These are phyloP conservation scores for Eudemis profundana DNA, from an alignment of 2,888 invertebrate genomes.

Conservation along the genomic window DNA sequence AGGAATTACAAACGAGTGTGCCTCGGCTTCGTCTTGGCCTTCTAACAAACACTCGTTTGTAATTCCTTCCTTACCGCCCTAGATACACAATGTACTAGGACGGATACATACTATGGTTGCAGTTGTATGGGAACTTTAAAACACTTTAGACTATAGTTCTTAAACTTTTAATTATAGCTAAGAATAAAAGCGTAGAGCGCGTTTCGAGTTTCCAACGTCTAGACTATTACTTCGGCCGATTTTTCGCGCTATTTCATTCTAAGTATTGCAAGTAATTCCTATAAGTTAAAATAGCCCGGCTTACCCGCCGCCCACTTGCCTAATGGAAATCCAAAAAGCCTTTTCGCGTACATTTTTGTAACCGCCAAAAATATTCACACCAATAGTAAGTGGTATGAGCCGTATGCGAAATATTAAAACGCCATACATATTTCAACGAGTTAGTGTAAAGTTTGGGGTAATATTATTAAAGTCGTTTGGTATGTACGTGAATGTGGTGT, in stretches of 20 bases:
- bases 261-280: slow-evolving; percentile 26
- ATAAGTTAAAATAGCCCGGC: slow-evolving; percentile 26
- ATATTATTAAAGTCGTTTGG: slow-evolving; percentile 55
- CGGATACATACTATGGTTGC: too few relatives aligned
- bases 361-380: slow-evolving; percentile 39
- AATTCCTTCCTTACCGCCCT: too few relatives aligned
- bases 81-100: too few relatives aligned
- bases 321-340: slow-evolving; percentile 43
- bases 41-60: too few relatives aligned
- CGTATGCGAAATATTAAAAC: slow-evolving; percentile 29
- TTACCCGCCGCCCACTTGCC: slow-evolving; percentile 36
- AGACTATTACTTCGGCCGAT: neutral
- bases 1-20: too few relatives aligned
- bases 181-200: neutral
- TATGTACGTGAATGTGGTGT: slow-evolving; percentile 62
- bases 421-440: slow-evolving; percentile 63
- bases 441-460: slow-evolving; percentile 64
- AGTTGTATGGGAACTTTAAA: too few relatives aligned
- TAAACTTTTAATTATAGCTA: neutral
- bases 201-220: neutral
- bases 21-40: too few relatives aligned
- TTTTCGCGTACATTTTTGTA: slow-evolving; percentile 36
- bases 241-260: neutral
- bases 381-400: slow-evolving; percentile 27
- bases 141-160: too few relatives aligned